Conservation (phyloP, 2,113 vertebrate genomes). For the Megaceryle maxima region DNA sequence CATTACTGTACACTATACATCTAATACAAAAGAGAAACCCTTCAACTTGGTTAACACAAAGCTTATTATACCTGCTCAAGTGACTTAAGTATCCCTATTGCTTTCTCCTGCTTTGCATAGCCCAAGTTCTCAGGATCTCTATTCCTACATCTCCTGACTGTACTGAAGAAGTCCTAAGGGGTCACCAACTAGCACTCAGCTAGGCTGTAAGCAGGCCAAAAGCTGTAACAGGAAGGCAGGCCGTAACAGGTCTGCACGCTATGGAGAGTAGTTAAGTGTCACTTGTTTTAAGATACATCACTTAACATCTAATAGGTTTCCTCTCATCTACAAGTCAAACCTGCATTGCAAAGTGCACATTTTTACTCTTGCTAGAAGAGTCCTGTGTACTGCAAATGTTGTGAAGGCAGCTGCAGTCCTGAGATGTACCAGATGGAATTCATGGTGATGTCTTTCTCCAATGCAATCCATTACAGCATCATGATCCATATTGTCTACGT, state of each 20-base stretch:
- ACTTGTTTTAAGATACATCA: not conserved
- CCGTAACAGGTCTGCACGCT: not conserved
- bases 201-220: not conserved
- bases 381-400: not conserved
- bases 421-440: not conserved
- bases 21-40: not conserved
- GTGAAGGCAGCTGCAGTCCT: not conserved
- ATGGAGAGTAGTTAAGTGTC: not conserved
- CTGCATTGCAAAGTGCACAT: not conserved
- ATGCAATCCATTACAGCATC: not conserved
- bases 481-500: too few relatives aligned
- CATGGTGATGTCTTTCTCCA: not conserved
- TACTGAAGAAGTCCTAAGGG: not conserved
- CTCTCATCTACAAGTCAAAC: too few relatives aligned
- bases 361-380: not conserved
- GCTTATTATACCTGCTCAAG: not conserved
- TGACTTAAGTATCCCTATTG: not conserved
- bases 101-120: not conserved
- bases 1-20: too few relatives aligned
- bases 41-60: not conserved
- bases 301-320: not conserved
- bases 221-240: not conserved
- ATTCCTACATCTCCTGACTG: not conserved
- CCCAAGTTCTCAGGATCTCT: not conserved
- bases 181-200: not conserved